These are phyloP conservation scores for Apeira syringaria DNA, from an alignment of 2,888 invertebrate genomes.

Conservation along the genomic window DNA sequence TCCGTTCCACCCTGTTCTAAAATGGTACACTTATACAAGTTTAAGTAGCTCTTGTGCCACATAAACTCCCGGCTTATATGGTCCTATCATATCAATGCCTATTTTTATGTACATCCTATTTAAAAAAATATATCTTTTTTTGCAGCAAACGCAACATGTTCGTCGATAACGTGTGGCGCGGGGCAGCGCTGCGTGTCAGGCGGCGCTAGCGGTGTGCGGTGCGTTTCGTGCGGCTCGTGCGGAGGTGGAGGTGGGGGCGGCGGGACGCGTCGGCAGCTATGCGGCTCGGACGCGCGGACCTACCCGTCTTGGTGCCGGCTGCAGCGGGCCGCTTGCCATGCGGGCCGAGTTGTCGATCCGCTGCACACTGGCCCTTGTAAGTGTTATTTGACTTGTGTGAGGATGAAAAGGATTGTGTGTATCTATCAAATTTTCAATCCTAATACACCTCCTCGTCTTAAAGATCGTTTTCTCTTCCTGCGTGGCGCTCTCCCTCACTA, in stretches of 20 bases:
- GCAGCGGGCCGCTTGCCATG: constrained; percentile 89
- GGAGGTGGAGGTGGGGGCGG: constrained; percentile 36
- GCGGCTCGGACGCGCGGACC: constrained; percentile 89
- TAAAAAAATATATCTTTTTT: too few species aligned
- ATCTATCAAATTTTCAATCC: too few species aligned
- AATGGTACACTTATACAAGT: too few species aligned
- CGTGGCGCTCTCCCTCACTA: too few species aligned
- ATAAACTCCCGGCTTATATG: too few species aligned
- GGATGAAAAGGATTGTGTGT: too few species aligned
- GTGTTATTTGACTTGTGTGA: constrained; percentile 13
- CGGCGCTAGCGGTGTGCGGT: constrained; percentile 68
- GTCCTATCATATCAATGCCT: too few species aligned
- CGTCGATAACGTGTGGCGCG: constrained; percentile 58
- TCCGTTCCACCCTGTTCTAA: too few species aligned
- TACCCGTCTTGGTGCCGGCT: constrained; percentile 92
- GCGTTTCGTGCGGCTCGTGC: constrained; percentile 59
- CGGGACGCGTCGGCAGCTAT: constrained; percentile 78
- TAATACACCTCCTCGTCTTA: too few species aligned
- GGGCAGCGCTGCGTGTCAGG: constrained; percentile 70
- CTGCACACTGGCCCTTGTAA: constrained; percentile 87
- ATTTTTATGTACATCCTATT: too few species aligned
- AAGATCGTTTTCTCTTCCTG: too few species aligned
- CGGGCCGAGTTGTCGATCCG: constrained; percentile 89
- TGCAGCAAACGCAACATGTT: constrained; percentile 73
- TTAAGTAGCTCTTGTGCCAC: too few species aligned